Conservation (phyloP, 2,797 vertebrate genomes). For the Lateolabrax maculatus region DNA sequence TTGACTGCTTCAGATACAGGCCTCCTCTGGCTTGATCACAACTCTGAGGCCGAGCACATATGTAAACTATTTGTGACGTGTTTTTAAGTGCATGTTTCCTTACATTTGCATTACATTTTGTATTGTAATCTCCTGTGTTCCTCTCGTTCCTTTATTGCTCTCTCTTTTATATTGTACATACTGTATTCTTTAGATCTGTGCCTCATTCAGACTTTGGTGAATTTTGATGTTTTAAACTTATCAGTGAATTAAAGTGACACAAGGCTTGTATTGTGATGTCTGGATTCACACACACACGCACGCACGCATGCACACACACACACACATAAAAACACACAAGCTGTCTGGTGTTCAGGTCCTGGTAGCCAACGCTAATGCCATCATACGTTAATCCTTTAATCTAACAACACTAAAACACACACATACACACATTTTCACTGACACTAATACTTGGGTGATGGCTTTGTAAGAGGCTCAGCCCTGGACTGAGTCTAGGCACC, state of each 20-base stretch:
- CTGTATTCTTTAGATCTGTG: constrained; percentile 62
- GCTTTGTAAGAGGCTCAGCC: constrained; percentile 61
- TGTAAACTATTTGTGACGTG: constrained; percentile 62
- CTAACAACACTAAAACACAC: constrained; percentile 60
- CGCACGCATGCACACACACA: constrained; percentile 24
- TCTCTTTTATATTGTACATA: constrained; percentile 69
- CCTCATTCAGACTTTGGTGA: constrained; percentile 67
- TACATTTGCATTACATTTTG: constrained; percentile 52
- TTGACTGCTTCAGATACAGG: neutral
- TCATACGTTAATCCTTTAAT: constrained; percentile 65
- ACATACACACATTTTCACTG: constrained; percentile 45
- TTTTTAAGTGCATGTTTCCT: constrained; percentile 70
- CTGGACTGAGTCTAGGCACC: constrained; percentile 58
- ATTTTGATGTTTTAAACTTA: constrained; percentile 71
- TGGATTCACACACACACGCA: constrained; percentile 33
- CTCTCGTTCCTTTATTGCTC: constrained; percentile 26
- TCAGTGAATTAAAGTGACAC: constrained; percentile 75
- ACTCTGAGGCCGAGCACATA: constrained; percentile 20
- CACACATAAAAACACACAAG: neutral
- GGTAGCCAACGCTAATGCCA: constrained; percentile 56
- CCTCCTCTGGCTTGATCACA: constrained; percentile 3
- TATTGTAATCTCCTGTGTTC: constrained; percentile 41
- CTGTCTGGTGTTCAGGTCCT: constrained; percentile 37
- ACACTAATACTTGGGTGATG: constrained; percentile 58
- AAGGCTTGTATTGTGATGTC: constrained; percentile 34